Conservation (phyloP, 1,140 invertebrate genomes). For the Drosophila cardini region DNA sequence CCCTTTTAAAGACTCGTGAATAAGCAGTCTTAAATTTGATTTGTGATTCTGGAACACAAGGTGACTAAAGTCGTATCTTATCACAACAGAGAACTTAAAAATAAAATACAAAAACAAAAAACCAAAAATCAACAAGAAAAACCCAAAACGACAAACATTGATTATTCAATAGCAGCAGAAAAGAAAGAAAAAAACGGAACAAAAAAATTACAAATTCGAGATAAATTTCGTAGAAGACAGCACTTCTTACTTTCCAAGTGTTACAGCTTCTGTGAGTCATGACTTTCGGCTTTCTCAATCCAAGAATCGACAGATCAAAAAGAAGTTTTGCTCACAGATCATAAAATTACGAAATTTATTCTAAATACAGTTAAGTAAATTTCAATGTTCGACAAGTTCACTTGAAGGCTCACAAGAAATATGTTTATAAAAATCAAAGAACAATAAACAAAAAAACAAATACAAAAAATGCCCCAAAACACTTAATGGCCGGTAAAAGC, state of each 20-base stretch:
- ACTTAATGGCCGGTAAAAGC: constrained; percentile 40
- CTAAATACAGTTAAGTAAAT: constrained; percentile 81
- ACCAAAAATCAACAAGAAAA: background rate
- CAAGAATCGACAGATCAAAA: constrained; percentile 53
- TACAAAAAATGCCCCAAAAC: constrained; percentile 34
- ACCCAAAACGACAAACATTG: background rate
- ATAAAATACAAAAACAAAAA: too few relatives aligned
- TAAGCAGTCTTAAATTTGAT: too few relatives aligned
- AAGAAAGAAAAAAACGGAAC: constrained; percentile 16
- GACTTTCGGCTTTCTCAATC: constrained; percentile 44
- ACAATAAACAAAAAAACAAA: constrained; percentile 11
- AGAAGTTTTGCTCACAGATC: constrained; percentile 10
- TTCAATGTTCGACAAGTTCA: constrained; percentile 69
- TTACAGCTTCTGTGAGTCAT: constrained; percentile 62
- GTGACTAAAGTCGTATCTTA: too few relatives aligned
- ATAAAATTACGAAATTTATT: constrained; percentile 54
- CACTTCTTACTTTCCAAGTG: constrained; percentile 50
- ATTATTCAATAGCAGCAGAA: constrained; percentile 30
- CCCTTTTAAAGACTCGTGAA: too few relatives aligned
- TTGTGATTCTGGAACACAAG: too few relatives aligned
- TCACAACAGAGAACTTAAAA: too few relatives aligned
- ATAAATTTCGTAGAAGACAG: constrained; percentile 67
- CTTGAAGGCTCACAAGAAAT: constrained; percentile 34
- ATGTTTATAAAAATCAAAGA: too few relatives aligned
- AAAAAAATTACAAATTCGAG: constrained; percentile 51